Conservation (phyloP, 2,797 vertebrate genomes). For the Vultur gryphus region DNA sequence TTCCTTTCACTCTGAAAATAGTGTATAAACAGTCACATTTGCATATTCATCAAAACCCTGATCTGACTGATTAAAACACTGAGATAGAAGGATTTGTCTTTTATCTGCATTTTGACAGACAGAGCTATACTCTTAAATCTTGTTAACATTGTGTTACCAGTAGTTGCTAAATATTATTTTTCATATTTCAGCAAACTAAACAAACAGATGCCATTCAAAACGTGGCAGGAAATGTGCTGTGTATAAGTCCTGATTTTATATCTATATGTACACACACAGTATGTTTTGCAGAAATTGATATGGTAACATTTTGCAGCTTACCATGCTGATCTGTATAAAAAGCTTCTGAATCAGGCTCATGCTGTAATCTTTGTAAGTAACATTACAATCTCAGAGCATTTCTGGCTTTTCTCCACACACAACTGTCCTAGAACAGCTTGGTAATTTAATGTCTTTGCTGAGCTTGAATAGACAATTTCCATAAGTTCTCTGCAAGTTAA, state of each 20-base stretch:
- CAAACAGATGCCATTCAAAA: slow-evolving; percentile 58
- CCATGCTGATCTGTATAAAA: slow-evolving; percentile 38
- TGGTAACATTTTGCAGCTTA: slow-evolving; percentile 53
- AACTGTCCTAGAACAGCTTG: slow-evolving; percentile 65
- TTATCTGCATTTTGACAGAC: slow-evolving; percentile 45
- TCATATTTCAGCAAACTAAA: slow-evolving; percentile 43
- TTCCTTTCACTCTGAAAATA: slow-evolving; percentile 40
- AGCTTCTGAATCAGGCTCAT: slow-evolving; percentile 30
- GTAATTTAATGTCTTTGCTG: slow-evolving; percentile 54
- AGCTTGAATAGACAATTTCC: slow-evolving; percentile 70
- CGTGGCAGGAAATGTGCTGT: slow-evolving; percentile 47
- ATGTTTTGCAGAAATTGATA: slow-evolving; percentile 44
- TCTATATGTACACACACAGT: slow-evolving; percentile 44
- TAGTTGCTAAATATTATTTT: slow-evolving; percentile 51
- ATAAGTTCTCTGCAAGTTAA: slow-evolving; percentile 58
- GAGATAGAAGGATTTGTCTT: slow-evolving; percentile 33
- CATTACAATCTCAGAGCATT: slow-evolving; percentile 25
- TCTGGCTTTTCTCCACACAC: slow-evolving; percentile 52
- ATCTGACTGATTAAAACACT: slow-evolving; percentile 48
- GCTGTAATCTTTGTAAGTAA: slow-evolving; percentile 46
- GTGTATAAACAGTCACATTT: slow-evolving; percentile 48
- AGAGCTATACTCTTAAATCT: slow-evolving; percentile 37
- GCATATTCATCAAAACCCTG: slow-evolving; percentile 43
- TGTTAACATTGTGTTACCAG: slow-evolving; percentile 36
- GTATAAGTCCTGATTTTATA: slow-evolving; percentile 44